These are phyloP conservation scores for Alviniconcha marisindica DNA, from an alignment of 1,140 invertebrate species.

Conservation along the genomic window DNA sequence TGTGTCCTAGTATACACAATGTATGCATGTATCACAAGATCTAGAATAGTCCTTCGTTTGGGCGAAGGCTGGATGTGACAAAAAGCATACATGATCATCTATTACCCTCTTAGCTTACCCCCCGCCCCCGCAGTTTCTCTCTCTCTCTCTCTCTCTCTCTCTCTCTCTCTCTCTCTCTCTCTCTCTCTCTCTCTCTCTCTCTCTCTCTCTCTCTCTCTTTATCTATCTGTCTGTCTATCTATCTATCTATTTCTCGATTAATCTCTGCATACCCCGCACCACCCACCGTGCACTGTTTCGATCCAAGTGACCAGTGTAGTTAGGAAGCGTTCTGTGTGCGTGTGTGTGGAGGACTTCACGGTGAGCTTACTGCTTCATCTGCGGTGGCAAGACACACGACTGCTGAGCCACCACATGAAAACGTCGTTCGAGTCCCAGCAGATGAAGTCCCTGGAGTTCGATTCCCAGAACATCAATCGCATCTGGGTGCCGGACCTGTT, in stretches of 20 bases:
- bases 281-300: neutral
- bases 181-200: neutral
- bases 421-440: constrained; percentile 50
- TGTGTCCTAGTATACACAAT: no score
- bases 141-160: no score
- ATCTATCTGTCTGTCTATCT: neutral
- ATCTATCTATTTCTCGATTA: constrained; percentile 3
- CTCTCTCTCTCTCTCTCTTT: neutral
- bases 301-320: neutral
- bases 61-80: no score
- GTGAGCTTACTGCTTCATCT: constrained; percentile 61
- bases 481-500: constrained; percentile 77
- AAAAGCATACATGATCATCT: no score
- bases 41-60: no score
- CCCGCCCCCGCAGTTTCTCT: no score
- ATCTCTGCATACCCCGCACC: neutral
- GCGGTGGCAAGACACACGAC: constrained; percentile 59
- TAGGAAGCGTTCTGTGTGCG: neutral
- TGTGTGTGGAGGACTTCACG: constrained; percentile 68
- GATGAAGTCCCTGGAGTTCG: constrained; percentile 60
- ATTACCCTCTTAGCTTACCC: no score
- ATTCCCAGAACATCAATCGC: constrained; percentile 66
- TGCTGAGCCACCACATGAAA: constrained; percentile 61
- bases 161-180: neutral
- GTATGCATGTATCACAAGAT: no score